A percentile compares a stretch with the other conserved stretches of the same genome.
These are phyloP conservation scores for Lithodes maja DNA, from an alignment of 2,888 invertebrate species.

Conservation along the genomic window DNA sequence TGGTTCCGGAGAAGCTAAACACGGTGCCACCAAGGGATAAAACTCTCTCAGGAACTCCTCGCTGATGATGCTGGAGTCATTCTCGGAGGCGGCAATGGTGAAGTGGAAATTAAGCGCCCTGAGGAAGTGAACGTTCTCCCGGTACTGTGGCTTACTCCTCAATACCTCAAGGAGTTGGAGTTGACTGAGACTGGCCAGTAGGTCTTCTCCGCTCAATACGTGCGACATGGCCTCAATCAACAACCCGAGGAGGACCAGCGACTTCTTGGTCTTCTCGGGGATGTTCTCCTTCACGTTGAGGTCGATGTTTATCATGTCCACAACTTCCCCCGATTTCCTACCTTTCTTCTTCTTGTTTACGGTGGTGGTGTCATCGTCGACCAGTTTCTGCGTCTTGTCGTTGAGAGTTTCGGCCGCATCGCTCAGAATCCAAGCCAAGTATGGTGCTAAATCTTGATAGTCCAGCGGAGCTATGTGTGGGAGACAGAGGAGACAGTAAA, in stretches of 20 bases:
- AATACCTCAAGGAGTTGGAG: slow-evolving; percentile 39
- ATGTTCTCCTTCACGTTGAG: slow-evolving; percentile 44
- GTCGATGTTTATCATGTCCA: not conserved
- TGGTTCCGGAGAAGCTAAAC: slow-evolving; percentile 54
- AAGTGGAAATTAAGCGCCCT: slow-evolving; percentile 63
- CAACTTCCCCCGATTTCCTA: not conserved
- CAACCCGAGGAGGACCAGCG: slow-evolving; percentile 51
- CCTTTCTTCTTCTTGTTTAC: slow-evolving; percentile 23
- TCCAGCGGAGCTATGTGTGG: slow-evolving; percentile 60
- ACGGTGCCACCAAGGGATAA: slow-evolving; percentile 61
- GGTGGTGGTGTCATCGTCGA: slow-evolving; percentile 27
- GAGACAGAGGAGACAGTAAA: slow-evolving; percentile 45
- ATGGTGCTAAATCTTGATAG: slow-evolving; percentile 53
- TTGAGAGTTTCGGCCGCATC: slow-evolving; percentile 43
- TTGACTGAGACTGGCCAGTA: slow-evolving; percentile 49
- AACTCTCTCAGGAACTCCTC: slow-evolving; percentile 55
- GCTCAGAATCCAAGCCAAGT: slow-evolving; percentile 48
- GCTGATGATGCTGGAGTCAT: slow-evolving; percentile 29
- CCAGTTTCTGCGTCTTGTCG: slow-evolving; percentile 36
- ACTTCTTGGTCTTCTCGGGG: slow-evolving; percentile 13
- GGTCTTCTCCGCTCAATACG: slow-evolving; percentile 40
- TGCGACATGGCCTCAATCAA: slow-evolving; percentile 60
- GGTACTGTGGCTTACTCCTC: slow-evolving; percentile 42
- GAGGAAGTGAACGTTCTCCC: slow-evolving; percentile 62
- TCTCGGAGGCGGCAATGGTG: slow-evolving; percentile 39